Evolutionary conservation across 2,113 vertebrate species (phyloP), one percentile per base, ranked within the genome.

Genomic region (Catagonus wagneri): DNA sequence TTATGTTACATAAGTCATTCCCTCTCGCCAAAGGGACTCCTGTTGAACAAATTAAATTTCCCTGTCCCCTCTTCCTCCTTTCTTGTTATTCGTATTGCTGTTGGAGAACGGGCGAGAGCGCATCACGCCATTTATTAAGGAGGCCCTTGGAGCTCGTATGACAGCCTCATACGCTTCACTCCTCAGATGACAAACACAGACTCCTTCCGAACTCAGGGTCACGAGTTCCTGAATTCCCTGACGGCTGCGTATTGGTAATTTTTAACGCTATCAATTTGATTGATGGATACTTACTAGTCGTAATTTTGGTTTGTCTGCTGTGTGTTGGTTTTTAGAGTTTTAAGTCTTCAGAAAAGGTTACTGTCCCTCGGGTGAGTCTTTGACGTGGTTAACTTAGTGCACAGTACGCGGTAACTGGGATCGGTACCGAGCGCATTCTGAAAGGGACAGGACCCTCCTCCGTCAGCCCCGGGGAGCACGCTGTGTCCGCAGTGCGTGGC

Each of bases 391-490:
- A 11, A 81, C 9, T 58, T 75, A 63, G 44, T 83, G 88, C 83
- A 75, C 50, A 83, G 83, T 71, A 11, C 72, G 66, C 1, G 66
- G 52, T 66, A 87, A 69, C 23, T 71, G 34, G 16, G 58, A 44
- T n/a, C n/a, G n/a, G n/a, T n/a, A n/a, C n/a, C n/a, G n/a, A n/a
- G n/a, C n/a, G n/a, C n/a, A n/a, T n/a, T n/a, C n/a, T 92, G 32
- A 52, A 66, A 81, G 15, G 36, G 54, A 61, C 17, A 76, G 44
- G 16, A n/a, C 74, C 32, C 19, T 34, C 52, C 1, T 19, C 52
- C 0, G 10, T n/a, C 5, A 12, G 50, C 1, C 3, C 0, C 19
- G 32, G 3, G 0, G 1, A 12, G 75, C 75, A 0, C 6, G 0
- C 7, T 11, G 52, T 23, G 75, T 22, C 29, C 7, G n/a, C 25